Base-by-base conservation (phyloP, 2,888 invertebrate species). In the Folsomia candida region DNA sequence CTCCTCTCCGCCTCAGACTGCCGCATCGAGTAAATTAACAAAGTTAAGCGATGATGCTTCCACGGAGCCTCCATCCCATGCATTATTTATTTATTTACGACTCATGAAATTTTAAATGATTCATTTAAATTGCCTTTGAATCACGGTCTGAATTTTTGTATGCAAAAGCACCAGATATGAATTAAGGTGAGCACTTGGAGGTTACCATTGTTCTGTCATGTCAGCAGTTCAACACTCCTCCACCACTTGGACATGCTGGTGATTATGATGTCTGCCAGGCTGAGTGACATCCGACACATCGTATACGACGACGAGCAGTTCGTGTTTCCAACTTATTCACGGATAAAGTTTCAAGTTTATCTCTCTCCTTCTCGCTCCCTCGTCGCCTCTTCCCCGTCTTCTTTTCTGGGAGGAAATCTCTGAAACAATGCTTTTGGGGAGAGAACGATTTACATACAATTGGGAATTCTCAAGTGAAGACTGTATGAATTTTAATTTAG, bases 111-210 rank as follows among this genome's bases (percentile, higher is more conserved):
- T 37, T 37, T 37, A 37, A 37, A 37, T 37, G 37, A 37, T 37
- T 54, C 54, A 54, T 54, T 54, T 54, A 54, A 54, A 54, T 54
- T 54, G 54, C 20, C 11, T 54, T 54, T 22, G 22, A 20, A 22
- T 54, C 22, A 54, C 20, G 54, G 54, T 14, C 54, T 54, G 54
- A 54, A 54, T 54, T 54, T 54, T 22, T n/a, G 54, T 54, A 47
- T n/a, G n/a, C n/a, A n/a, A n/a, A n/a, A n/a, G 37, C 6, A 37
- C 37, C 37, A 37, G n/a, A n/a, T 37, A 9, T 37, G 37, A 4
- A 37, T 37, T 37, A 37, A 4, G 37, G 37, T 9, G 37, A 37
- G 37, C 14, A n/a, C n/a, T 37, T 14, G 14, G 37, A 9, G 6
- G 4, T 9, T 37, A 54, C 54, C 54, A 54, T 54, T 54, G 54